Evolutionary conservation across 1,140 invertebrate genomes (phyloP).

Genomic region (Aphis gossypii): DNA sequence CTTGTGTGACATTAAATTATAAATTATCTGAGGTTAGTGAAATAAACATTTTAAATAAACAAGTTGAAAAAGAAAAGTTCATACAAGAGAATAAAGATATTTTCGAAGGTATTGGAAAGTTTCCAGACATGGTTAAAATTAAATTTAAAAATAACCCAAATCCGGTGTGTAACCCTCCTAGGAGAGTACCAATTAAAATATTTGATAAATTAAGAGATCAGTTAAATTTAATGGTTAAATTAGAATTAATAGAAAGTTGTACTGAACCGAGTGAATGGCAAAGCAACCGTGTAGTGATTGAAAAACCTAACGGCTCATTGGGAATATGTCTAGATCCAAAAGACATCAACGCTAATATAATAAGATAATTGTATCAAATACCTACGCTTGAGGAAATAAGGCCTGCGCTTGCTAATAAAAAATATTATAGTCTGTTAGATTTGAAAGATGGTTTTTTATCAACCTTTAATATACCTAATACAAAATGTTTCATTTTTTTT

Average conservation of each 20-base stretch:
- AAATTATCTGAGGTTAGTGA: background rate
- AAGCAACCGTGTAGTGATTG: conserved; percentile 29
- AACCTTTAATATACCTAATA: too few relatives aligned
- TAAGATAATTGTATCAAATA: conserved; percentile 6
- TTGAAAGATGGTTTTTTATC: conserved; percentile 60
- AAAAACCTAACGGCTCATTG: conserved; percentile 12
- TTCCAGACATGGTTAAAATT: background rate
- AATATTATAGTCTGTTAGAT: background rate
- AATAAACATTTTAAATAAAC: background rate
- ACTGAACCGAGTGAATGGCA: conserved; percentile 31
- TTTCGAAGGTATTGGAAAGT: background rate
- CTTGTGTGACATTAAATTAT: background rate
- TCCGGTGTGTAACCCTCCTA: background rate
- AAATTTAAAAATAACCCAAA: background rate
- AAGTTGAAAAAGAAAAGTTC: background rate
- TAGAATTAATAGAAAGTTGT: background rate
- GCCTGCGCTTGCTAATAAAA: background rate
- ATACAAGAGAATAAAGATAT: background rate
- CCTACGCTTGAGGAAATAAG: too few relatives aligned
- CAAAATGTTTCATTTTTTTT: too few relatives aligned
- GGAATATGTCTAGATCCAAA: conserved; percentile 50
- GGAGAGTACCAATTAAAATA: background rate
- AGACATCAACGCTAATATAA: conserved; percentile 21
- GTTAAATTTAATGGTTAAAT: background rate
- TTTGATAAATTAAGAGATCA: conserved; percentile 11